Base-by-base conservation (phyloP, 2,113 vertebrate genomes). In the Hirundichthys speculiger region DNA sequence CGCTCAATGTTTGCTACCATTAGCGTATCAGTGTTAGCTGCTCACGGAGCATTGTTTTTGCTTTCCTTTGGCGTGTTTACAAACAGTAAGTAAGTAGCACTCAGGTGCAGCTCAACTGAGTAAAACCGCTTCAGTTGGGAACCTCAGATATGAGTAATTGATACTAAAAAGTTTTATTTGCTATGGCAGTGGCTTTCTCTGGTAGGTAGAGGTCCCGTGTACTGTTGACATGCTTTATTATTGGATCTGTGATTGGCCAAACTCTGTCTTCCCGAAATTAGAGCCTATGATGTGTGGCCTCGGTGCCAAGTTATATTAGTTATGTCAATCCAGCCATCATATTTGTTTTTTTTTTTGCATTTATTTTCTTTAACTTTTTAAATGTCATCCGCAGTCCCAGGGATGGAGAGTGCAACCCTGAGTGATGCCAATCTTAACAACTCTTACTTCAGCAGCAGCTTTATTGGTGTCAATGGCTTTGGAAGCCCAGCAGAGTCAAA, bases 381-480 rank as follows among this genome's bases (percentile, higher is more conserved):
- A n/a, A n/a, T 41, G 40, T 82, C 65, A 49, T 72, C 25, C 73
- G 64, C 82, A 99, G 98, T 99, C 92, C 93, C 97, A 0, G 98
- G 95, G 63, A 95, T 99, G 90, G 98, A 99, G 80, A 94, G 94
- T 14, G 89, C 93, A 70, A 90, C 92, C 64, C 91, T 98, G 90
- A 93, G 92, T 59, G 97, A 99, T 89, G 91, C 94, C 73, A 94
- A 92, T 94, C 95, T 99, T 52, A 95, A 97, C 82, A 98, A 99
- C 91, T 99, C 98, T 22, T 99, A 96, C 93, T 99, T 99, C 89
- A 99, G 98, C 91, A 98, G 96, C 94, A 98, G 95, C 90, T 99
- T 99, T 92, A 96, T 99, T 86, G 98, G 98, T 13, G 95, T 99
- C 82, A 99, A 99, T 90, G 98, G 97, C 76, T 99, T 99, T 93